Base-by-base conservation (phyloP, 2,113 vertebrate genomes). In the Pelobates fuscus region DNA sequence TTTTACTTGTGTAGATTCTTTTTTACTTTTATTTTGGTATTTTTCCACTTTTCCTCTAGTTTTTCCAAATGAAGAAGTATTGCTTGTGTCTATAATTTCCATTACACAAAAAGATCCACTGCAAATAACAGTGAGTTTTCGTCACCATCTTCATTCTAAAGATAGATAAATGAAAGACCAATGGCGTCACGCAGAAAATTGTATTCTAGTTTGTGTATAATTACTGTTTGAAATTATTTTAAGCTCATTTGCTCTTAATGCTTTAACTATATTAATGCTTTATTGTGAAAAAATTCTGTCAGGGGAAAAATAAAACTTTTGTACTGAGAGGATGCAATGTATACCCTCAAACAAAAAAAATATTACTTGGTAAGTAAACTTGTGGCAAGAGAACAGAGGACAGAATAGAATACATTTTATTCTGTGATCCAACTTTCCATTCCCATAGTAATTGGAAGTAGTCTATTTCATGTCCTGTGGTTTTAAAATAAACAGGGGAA, bases 361-460 rank as follows among this genome's bases (percentile, higher is more conserved):
- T 46, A 52, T n/a, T 71, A 30, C 41, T 62, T 52, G 26, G 58
- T 29, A 71, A 49, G 69, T 54, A 63, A 63, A 32, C n/a, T 5
- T 37, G 41, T 63, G 26, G 59, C 10, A 63, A 30, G 17, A 23
- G 59, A 63, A 61, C 24, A 57, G 8, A n/a, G n/a, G n/a, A n/a
- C n/a, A n/a, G n/a, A n/a, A n/a, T 54, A 18, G 20, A 70, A 41
- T 43, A 11, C 11, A 14, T 20, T 24, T 70, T 70, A 25, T 10
- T 8, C 25, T 41, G 6, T 14, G 58, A 29, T 59, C 30, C 2
- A 58, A 4, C 14, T 69, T 70, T 70, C 32, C 30, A 59, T 59
- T 59, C 30, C 21, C 21, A 26, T 26, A 58, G n/a, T 55, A 10
- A 26, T 23, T 23, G 15, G 52, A 17, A 14, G 32, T 23, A 32